Percentiles rank a stretch among this genome's conserved stretches.
These are phyloP conservation scores for Euplexia lucipara DNA, from an alignment of 2,888 invertebrate genomes.

Conservation along the genomic window DNA sequence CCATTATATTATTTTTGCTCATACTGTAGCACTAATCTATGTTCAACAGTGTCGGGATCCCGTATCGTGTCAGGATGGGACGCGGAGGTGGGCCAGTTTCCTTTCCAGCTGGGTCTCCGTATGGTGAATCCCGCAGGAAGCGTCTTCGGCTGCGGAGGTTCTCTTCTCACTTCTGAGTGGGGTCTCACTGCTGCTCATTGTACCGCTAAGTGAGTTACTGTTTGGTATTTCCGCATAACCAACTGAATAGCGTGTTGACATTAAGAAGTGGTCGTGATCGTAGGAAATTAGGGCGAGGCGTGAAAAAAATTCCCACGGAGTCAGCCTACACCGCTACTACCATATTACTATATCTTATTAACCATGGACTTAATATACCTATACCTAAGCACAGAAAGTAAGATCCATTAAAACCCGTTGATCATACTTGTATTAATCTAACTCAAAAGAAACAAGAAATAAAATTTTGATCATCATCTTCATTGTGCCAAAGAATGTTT, in stretches of 20 bases:
- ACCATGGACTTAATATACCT: too few species aligned
- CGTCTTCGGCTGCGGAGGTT: slow-evolving; percentile 78
- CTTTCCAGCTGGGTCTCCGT: slow-evolving; percentile 79
- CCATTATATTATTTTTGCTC: not conserved
- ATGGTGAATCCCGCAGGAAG: slow-evolving; percentile 73
- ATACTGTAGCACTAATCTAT: not conserved
- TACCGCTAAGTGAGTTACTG: slow-evolving; percentile 59
- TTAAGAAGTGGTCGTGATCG: too few species aligned
- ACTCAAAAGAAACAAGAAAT: too few species aligned
- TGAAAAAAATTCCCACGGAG: too few species aligned
- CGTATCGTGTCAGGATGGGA: slow-evolving; percentile 83
- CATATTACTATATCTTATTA: too few species aligned
- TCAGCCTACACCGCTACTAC: too few species aligned
- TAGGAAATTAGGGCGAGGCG: too few species aligned
- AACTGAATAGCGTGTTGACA: too few species aligned
- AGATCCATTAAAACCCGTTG: too few species aligned
- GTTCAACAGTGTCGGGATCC: slow-evolving; percentile 50
- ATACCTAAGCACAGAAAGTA: too few species aligned
- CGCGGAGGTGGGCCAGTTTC: slow-evolving; percentile 77
- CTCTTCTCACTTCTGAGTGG: slow-evolving; percentile 77
- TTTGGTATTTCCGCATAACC: too few species aligned
- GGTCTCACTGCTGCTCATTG: slow-evolving; percentile 78
- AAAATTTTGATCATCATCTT: not conserved
- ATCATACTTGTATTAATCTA: too few species aligned
- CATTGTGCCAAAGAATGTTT: not conserved